Percentiles rank a stretch among this genome's conserved stretches.
These are phyloP conservation scores for Chromoteleia sp. DNA, from an alignment of 2,888 invertebrate species.

Conservation along the genomic window DNA sequence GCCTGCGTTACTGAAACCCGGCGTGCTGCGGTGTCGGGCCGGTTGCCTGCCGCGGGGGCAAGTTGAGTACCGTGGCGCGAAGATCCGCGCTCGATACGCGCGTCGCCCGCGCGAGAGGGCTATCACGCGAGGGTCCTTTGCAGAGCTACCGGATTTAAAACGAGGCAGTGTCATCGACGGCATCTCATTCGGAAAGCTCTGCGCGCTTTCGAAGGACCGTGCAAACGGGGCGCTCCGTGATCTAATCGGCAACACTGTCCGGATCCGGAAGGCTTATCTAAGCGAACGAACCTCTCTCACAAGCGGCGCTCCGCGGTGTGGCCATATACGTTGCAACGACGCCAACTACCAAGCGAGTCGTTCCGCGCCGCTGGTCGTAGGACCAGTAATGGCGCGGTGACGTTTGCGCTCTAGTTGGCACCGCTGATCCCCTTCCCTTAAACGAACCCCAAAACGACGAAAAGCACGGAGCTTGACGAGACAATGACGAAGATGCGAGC, in stretches of 20 bases:
- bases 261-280: not conserved
- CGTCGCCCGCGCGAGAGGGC: constrained; percentile 41
- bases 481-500: not conserved
- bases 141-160: not conserved
- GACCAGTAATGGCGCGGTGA: not conserved
- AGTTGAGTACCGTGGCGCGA: constrained; percentile 51
- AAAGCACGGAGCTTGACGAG: not conserved
- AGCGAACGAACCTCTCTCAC: constrained; percentile 10
- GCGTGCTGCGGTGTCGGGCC: constrained; percentile 77
- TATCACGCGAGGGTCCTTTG: constrained; percentile 4
- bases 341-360: not conserved
- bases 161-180: not conserved
- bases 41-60: constrained; percentile 80
- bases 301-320: not conserved
- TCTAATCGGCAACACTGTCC: constrained; percentile 1
- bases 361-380: not conserved
- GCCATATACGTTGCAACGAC: not conserved
- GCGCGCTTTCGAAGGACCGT: not conserved
- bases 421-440: too few relatives aligned
- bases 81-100: constrained; percentile 74
- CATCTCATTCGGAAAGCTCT: not conserved
- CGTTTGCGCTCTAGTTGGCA: constrained; percentile 2
- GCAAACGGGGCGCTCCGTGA: not conserved
- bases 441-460: too few relatives aligned
- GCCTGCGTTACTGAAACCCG: constrained; percentile 75